Evolutionary conservation across 2,797 vertebrate genomes (phyloP), one percentile per base, ranked within the genome.

Genomic region (Ceryle rudis): DNA sequence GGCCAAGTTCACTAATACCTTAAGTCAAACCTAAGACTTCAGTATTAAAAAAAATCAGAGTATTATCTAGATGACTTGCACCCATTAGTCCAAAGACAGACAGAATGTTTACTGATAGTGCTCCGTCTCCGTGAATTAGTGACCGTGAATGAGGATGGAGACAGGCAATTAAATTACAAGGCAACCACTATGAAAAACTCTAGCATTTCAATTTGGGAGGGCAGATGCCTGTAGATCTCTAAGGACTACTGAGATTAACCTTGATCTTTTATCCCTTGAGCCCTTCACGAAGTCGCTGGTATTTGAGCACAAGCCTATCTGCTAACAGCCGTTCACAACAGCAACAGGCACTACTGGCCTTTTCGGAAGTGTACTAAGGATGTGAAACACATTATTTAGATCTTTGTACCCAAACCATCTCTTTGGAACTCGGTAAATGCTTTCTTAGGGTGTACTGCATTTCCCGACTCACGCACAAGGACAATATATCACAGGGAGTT

Each of bases 391-490:
- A 33, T 57, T 18, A 66, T 10, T 71, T 57, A 31, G 39, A 47
- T 84, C 39, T 85, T 39, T 44, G 55, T 44, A 85, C 6, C 20
- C 54, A 91, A 77, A 33, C 9, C 5, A 41, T 26, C 33, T 81
- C 80, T 78, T 72, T 11, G 69, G 31, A 54, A 78, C 9, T 12
- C n/a, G 21, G 11, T 52, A 47, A 42, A 42, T 57, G 60, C 61
- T 81, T 79, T 84, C 58, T 83, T 28, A 33, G 39, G 13, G 14
- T 73, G 41, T n/a, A 31, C 19, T 29, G 28, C 20, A 51, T 51
- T 90, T 90, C 70, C 37, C 0, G 31, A 70, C 22, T 62, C 22
- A 37, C 0, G 0, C 25, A 61, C 15, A 52, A 71, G 37, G 62
- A 66, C 62, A 81, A 64, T 18, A 75, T 4, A 61, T 55, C 26